Evolutionary conservation across 2,888 invertebrate genomes (phyloP).

Genomic region (Aleiodes alternator): DNA sequence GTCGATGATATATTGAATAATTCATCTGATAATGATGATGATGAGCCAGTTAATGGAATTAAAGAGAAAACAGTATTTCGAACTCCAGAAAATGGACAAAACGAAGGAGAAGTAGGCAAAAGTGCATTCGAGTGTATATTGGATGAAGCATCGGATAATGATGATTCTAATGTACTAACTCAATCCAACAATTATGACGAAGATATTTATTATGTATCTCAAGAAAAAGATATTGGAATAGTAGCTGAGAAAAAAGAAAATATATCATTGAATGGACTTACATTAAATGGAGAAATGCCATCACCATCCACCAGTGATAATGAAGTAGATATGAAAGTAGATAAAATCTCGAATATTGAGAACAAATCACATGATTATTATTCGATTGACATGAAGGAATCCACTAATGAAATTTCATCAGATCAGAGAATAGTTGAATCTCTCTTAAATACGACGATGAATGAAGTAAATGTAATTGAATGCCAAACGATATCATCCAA

Average conservation of each 20-base stretch:
- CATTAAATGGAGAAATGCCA: too few species aligned
- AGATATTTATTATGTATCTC: neutral
- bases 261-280: neutral
- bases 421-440: too few species aligned
- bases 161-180: slow-evolving; percentile 8
- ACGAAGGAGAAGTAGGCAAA: neutral
- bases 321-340: too few species aligned
- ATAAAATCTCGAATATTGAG: too few species aligned
- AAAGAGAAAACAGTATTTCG: neutral
- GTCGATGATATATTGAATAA: slow-evolving; percentile 42
- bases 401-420: too few species aligned
- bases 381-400: too few species aligned
- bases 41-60: too few species aligned
- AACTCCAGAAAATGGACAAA: neutral
- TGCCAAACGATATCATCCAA: too few species aligned
- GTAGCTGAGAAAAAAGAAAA: neutral
- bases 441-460: too few species aligned
- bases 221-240: neutral
- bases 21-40: slow-evolving; percentile 39
- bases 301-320: too few species aligned
- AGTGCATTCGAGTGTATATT: slow-evolving; percentile 43
- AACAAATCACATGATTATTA: too few species aligned
- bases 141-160: slow-evolving; percentile 38
- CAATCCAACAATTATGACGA: neutral
- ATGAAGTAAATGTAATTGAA: too few species aligned